These are phyloP conservation scores for Tadarida brasiliensis DNA, from an alignment of 2,797 vertebrate genomes.

Conservation along the genomic window DNA sequence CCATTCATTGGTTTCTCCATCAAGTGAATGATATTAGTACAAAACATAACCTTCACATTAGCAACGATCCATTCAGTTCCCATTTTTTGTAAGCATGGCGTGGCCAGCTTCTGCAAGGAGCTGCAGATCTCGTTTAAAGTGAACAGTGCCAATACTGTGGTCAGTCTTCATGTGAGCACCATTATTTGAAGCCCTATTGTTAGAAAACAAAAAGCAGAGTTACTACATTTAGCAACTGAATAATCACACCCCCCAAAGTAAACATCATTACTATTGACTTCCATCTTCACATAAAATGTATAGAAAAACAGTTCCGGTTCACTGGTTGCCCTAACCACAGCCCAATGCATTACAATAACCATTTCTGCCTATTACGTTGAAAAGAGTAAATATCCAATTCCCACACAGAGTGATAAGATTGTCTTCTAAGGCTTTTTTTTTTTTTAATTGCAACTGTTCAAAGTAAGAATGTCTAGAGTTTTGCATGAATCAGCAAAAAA, in stretches of 20 bases:
- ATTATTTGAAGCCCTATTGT: conserved; percentile 23
- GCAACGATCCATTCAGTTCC: neutral
- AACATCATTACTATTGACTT: conserved; percentile 24
- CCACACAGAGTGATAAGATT: conserved; percentile 55
- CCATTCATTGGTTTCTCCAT: neutral
- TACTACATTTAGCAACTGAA: conserved; percentile 59
- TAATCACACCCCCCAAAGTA: conserved; percentile 48
- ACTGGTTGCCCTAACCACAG: neutral
- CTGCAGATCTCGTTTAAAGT: neutral
- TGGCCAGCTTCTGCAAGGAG: neutral
- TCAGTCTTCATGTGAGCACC: neutral
- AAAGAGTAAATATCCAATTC: neutral
- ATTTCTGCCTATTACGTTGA: conserved; percentile 32
- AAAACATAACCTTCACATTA: neutral
- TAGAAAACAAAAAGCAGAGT: conserved; percentile 39
- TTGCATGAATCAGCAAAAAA: conserved; percentile 79
- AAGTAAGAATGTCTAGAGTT: conserved; percentile 64
- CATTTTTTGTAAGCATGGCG: neutral
- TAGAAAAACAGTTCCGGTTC: conserved; percentile 34
- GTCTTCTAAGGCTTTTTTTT: conserved; percentile 52
- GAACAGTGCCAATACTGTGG: neutral
- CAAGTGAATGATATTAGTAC: neutral
- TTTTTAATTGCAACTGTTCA: conserved; percentile 66
- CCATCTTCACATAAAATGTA: conserved; percentile 48
- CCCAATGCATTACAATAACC: neutral